A percentile compares a stretch with the other conserved stretches of the same genome.
These are phyloP conservation scores for Phycodurus eques DNA, from an alignment of 2,113 vertebrate species.

Conservation along the genomic window DNA sequence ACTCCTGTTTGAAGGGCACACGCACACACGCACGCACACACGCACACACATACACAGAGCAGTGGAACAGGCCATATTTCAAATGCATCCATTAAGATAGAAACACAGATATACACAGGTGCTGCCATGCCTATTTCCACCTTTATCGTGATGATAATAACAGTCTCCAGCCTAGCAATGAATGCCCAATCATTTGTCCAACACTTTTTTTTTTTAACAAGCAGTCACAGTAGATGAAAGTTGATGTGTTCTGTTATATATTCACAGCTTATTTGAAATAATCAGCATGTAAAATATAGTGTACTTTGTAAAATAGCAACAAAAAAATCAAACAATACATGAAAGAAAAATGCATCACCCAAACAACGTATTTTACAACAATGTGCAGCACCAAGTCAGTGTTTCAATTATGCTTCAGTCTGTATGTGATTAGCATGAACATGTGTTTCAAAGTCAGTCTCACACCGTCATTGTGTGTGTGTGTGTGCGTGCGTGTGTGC, in stretches of 20 bases:
- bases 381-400: slow-evolving; percentile 28
- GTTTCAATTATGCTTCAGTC: slow-evolving; percentile 60
- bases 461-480: background rate
- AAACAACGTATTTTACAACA: slow-evolving; percentile 42
- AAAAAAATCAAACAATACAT: slow-evolving; percentile 33
- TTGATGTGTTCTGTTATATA: slow-evolving; percentile 14
- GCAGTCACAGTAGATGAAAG: slow-evolving; percentile 13
- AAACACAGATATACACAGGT: slow-evolving; percentile 13
- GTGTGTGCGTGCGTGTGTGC: background rate
- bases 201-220: slow-evolving; percentile 16
- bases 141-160: slow-evolving; percentile 53
- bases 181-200: slow-evolving; percentile 20
- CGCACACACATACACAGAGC: slow-evolving; percentile 33
- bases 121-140: slow-evolving; percentile 28
- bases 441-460: background rate
- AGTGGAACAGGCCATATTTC: slow-evolving; percentile 65
- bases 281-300: slow-evolving; percentile 21
- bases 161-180: slow-evolving; percentile 26
- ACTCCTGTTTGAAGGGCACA: slow-evolving; percentile 70
- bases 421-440: slow-evolving; percentile 47
- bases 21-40: slow-evolving; percentile 21
- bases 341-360: slow-evolving; percentile 30
- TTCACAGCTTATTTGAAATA: slow-evolving; percentile 19
- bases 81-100: slow-evolving; percentile 71
- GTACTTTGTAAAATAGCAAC: slow-evolving; percentile 24